These are phyloP conservation scores for Serranochromis macrocephalus DNA, from an alignment of 2,113 vertebrate genomes.

Conservation along the genomic window DNA sequence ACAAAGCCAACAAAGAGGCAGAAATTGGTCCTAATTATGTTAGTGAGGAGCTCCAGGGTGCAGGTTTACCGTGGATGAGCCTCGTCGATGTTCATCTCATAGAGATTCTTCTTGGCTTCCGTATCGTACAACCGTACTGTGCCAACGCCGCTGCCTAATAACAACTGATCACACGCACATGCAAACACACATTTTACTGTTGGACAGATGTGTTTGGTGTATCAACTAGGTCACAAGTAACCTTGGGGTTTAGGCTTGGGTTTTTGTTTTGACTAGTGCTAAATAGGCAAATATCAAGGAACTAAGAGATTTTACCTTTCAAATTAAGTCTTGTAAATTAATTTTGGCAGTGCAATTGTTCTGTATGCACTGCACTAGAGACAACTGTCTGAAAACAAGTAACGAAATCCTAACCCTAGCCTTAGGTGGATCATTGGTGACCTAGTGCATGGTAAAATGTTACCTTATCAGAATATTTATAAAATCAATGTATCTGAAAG, in stretches of 20 bases:
- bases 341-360: not conserved
- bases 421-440: not conserved
- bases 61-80: conserved; percentile 82
- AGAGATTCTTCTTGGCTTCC: conserved; percentile 95
- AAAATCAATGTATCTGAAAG: not conserved
- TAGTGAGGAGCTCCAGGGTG: not conserved
- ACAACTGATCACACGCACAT: conserved; percentile 69
- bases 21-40: not conserved
- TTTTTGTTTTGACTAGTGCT: not conserved
- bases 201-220: not conserved
- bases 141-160: conserved; percentile 89
- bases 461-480: not conserved
- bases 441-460: not conserved
- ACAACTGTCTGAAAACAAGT: not conserved
- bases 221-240: not conserved
- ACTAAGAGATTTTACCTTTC: not conserved
- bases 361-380: not conserved
- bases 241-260: not conserved
- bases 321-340: not conserved
- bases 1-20: not conserved
- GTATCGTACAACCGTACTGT: conserved; percentile 94
- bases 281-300: not conserved
- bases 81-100: conserved; percentile 89
- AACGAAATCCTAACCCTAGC: not conserved
- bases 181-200: not conserved